phyloP scores from a whole-genome alignment of 2,113 vertebrate species.

The Copsychus sechellarum region DNA sequence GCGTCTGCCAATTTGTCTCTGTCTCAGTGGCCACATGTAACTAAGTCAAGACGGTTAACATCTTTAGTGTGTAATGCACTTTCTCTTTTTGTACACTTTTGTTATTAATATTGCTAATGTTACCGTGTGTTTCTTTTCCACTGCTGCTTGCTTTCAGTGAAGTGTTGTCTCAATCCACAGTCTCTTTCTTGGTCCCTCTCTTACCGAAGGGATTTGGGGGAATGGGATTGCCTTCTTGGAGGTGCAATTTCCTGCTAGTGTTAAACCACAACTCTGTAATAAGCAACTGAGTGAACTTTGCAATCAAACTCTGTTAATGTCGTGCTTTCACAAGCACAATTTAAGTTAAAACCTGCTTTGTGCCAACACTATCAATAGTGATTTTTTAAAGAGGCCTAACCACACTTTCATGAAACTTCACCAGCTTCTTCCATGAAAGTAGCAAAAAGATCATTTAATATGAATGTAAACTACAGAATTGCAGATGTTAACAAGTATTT shows the following conservation, averaged over 20 bases:
- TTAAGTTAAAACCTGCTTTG: background rate
- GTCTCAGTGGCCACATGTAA: rapidly evolving
- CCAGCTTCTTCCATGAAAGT: background rate
- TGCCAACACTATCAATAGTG: background rate
- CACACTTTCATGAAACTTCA: background rate
- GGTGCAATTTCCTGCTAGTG: background rate
- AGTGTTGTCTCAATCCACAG: background rate
- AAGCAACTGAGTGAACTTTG: background rate
- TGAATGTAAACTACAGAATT: background rate
- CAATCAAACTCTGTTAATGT: background rate
- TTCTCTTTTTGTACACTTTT: background rate
- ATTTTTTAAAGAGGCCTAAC: background rate
- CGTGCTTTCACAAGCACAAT: background rate
- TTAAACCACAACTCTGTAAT: background rate
- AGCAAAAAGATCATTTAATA: background rate
- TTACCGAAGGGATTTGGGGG: background rate
- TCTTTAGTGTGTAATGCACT: background rate
- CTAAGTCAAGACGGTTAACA: background rate
- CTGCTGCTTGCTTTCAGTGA: background rate
- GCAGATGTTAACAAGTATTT: background rate
- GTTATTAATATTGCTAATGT: too few species aligned
- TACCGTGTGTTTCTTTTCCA: background rate
- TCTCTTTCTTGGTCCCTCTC: background rate
- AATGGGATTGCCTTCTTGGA: background rate
- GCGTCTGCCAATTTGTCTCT: background rate